phyloP scores from a whole-genome alignment of 2,113 vertebrate genomes.

The Rana temporaria region DNA sequence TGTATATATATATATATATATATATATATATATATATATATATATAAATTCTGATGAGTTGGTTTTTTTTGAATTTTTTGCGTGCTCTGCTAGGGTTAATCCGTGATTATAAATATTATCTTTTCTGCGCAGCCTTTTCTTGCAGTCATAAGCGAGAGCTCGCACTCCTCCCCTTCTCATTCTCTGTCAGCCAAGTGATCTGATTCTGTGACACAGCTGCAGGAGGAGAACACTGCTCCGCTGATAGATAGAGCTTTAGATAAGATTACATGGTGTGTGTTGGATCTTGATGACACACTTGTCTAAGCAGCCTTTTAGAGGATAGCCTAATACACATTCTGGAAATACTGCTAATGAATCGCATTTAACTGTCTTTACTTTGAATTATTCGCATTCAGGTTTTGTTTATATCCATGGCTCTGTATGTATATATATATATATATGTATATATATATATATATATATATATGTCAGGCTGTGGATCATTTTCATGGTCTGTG shows the following conservation, averaged over 20 bases:
- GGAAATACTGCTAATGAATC: slow-evolving; percentile 88
- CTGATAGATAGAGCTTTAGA: slow-evolving; percentile 86
- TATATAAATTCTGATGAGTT: too few species aligned
- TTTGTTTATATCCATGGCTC: slow-evolving; percentile 69
- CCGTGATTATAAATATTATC: slow-evolving; percentile 51
- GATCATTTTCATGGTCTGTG: slow-evolving; percentile 29
- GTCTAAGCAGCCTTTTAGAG: slow-evolving; percentile 88
- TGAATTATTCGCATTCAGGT: slow-evolving; percentile 82
- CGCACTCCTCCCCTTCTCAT: slow-evolving; percentile 34
- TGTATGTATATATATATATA: slow-evolving; percentile 5
- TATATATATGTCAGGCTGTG: background rate
- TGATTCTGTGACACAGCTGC: slow-evolving; percentile 85
- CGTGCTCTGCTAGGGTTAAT: slow-evolving; percentile 27
- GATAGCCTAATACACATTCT: slow-evolving; percentile 88
- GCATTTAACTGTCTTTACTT: slow-evolving; percentile 83
- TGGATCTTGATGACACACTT: slow-evolving; percentile 88
- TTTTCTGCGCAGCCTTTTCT: slow-evolving; percentile 43
- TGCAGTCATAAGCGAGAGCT: slow-evolving; percentile 45
- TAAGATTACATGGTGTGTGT: slow-evolving; percentile 88
- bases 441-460: background rate
- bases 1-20: too few species aligned
- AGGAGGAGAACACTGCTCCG: slow-evolving; percentile 80
- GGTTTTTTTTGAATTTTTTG: too few species aligned
- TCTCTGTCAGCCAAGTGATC: slow-evolving; percentile 83
- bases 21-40: too few species aligned